Evolutionary conservation across 92 coral and sea anemone species (phyloP).

Genomic region (Paragorgia papillata): DNA sequence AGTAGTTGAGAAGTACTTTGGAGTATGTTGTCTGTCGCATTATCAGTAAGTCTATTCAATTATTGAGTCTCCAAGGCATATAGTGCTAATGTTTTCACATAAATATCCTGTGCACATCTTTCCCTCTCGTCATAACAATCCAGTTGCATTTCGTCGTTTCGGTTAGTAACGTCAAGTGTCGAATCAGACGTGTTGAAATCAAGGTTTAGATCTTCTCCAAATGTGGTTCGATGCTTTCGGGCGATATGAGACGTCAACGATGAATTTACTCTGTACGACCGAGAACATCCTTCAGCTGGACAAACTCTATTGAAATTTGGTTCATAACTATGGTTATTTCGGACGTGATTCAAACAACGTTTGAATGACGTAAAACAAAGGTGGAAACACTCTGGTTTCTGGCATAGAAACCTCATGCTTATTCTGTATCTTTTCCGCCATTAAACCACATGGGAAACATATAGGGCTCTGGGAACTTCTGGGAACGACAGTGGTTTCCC

Average conservation of each 20-base stretch:
- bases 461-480: too few relatives aligned
- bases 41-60: slow-evolving; percentile 50
- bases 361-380: slow-evolving; percentile 15
- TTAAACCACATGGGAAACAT: too few relatives aligned
- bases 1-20: slow-evolving; percentile 41
- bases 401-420: too few relatives aligned
- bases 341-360: slow-evolving; percentile 10
- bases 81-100: slow-evolving; percentile 28
- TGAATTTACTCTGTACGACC: slow-evolving; percentile 39
- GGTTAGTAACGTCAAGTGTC: too few relatives aligned
- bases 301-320: slow-evolving; percentile 47
- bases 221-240: slow-evolving; percentile 54
- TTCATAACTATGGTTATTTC: slow-evolving; percentile 21
- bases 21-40: slow-evolving; percentile 44
- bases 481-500: too few relatives aligned
- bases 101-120: background rate
- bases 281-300: slow-evolving; percentile 29
- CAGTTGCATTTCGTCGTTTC: too few relatives aligned
- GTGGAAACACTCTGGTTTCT: slow-evolving; percentile 14
- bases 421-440: too few relatives aligned
- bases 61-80: slow-evolving; percentile 50
- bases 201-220: too few relatives aligned
- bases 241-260: slow-evolving; percentile 50
- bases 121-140: background rate
- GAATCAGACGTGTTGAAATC: too few relatives aligned